Percentiles rank a stretch among this genome's conserved stretches.
Conservation (phyloP, 2,888 invertebrate genomes). For the Tenthredo notha region DNA sequence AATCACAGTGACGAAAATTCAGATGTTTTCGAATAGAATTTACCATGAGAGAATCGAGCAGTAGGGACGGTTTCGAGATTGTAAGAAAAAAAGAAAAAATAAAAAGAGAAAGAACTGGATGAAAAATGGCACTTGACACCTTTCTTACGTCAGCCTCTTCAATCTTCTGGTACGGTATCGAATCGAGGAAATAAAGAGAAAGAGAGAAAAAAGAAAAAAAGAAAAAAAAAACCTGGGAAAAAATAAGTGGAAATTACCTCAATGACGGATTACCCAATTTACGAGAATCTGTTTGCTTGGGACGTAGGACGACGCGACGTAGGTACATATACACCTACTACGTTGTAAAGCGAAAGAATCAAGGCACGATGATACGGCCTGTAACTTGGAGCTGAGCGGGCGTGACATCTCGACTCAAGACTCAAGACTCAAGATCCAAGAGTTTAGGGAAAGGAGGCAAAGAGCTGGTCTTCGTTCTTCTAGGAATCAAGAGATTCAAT, state of each 20-base stretch:
- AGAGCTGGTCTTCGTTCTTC: conserved; percentile 18
- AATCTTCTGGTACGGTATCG: conserved; percentile 14
- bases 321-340: neutral
- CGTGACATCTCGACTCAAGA: conserved; percentile 46
- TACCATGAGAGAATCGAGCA: neutral
- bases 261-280: conserved; percentile 54
- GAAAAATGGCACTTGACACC: conserved; percentile 38
- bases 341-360: conserved; percentile 6
- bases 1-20: neutral
- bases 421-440: conserved; percentile 8
- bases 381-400: conserved; percentile 33
- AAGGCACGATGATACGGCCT: conserved; percentile 16
- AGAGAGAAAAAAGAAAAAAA: too few species aligned
- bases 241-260: conserved; percentile 47
- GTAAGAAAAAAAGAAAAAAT: neutral
- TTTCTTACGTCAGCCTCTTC: conserved; percentile 6
- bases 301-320: conserved; percentile 1
- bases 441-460: neutral
- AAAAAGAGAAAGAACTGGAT: neutral
- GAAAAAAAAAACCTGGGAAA: neutral
- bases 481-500: conserved; percentile 53
- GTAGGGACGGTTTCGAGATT: neutral
- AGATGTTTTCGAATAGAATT: neutral
- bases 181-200: neutral
- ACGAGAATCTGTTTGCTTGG: conserved; percentile 45